Base-by-base conservation (phyloP, 2,797 vertebrate species). In the Acanthurus leucopareius region DNA sequence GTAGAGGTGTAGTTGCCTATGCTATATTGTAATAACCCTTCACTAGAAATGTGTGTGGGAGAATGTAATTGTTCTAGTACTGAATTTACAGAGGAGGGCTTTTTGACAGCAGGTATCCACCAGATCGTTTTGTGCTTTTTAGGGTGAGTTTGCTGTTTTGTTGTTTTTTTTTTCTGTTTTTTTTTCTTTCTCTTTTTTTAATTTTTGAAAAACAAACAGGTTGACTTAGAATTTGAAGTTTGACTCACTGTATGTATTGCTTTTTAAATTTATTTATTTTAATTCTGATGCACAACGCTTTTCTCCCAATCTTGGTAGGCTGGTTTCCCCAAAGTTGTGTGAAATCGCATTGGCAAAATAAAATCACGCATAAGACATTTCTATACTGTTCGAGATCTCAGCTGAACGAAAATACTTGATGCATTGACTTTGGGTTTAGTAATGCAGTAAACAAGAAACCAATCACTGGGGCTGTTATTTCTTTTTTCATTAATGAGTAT, bases 271-370 rank as follows among this genome's bases (percentile, higher is more conserved):
- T 92, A 94, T 95, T 95, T 95, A 94, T 94, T 95, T 93, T 93
- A 93, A 94, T 95, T 91, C 85, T 90, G 83, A 92, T 93, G 93
- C 88, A 80, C 91, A 91, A 90, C 79, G 91, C 91, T 94, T 91
- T 91, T 92, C 91, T 89, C 92, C 89, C 92, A 93, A 91, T 94
- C 90, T 91, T 86, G 91, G 92, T 94, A 90, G 94, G 92, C 91
- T 93, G 91, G 92, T 93, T 94, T 95, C 93, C 91, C 94, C 93
- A 94, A 94, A 93, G 93, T 94, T 94, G 92, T 94, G 94, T 93
- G 94, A 95, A 95, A 94, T 93, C 79, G 91, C 89, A 94, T 94
- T 94, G 94, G 89, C 92, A 93, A 90, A 94, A 85, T 79, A 90
- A 90, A 94, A 93, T 94, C 92, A 91, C 84, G 77, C 91, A 91